phyloP scores from a whole-genome alignment of 1,140 invertebrate genomes.

The Drosophila arizonae region DNA sequence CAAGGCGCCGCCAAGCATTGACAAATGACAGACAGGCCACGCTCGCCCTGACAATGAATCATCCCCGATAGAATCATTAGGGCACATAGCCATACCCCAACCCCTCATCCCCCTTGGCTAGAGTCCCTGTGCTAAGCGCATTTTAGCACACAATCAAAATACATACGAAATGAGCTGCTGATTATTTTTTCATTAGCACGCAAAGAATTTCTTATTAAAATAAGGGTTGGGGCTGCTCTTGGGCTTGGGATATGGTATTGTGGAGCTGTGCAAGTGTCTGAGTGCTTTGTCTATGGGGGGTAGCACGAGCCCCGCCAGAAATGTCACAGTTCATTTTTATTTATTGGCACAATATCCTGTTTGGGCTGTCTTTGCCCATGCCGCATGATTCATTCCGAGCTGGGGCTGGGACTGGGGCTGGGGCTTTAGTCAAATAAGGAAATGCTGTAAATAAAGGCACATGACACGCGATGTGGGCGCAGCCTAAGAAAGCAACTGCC shows the following conservation, averaged over 20 bases:
- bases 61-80: conserved; percentile 45
- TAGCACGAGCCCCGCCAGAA: conserved; percentile 32
- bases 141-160: conserved; percentile 76
- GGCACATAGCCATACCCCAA: background rate
- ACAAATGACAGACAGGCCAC: conserved; percentile 61
- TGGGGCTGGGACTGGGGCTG: background rate
- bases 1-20: conserved; percentile 28
- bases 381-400: conserved; percentile 55
- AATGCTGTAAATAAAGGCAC: conserved; percentile 21
- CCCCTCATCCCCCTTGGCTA: background rate
- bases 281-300: background rate
- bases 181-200: conserved; percentile 79
- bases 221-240: background rate
- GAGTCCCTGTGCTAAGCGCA: conserved; percentile 1
- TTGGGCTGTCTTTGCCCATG: conserved; percentile 4
- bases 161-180: conserved; percentile 74
- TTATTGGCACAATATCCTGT: conserved; percentile 69
- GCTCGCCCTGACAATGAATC: conserved; percentile 46
- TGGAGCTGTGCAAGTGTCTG: background rate
- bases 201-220: conserved; percentile 37
- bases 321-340: conserved; percentile 79
- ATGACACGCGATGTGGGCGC: conserved; percentile 39
- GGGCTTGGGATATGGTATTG: background rate
- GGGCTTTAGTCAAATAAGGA: conserved; percentile 29
- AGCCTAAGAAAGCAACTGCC: conserved; percentile 5